Base-by-base conservation (phyloP, 2,888 invertebrate species). In the Dicranocentrus wangi region DNA sequence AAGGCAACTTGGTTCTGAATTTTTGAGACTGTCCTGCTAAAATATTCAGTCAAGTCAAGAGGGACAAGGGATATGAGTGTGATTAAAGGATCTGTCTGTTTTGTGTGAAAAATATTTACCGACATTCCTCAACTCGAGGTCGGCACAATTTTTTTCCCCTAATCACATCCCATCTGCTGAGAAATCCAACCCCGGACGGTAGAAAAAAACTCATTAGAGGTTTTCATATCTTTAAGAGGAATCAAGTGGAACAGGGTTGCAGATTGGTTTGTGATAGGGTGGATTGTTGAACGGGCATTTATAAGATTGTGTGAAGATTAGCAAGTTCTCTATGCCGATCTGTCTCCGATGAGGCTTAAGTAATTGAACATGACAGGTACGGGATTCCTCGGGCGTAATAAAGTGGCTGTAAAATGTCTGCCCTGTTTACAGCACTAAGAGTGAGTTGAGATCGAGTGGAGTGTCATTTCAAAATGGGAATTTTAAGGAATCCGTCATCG, bases 221-320 rank as follows among this genome's bases (percentile, higher is more conserved):
- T 32, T 32, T 32, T 32, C 32, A 32, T 32, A 32, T 32, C 32
- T 32, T 32, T 32, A 32, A 32, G 32, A n/a, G n/a, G n/a, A 32
- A 32, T 32, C 32, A 32, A 32, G 32, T 32, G 32, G 3, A 32
- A 32, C 32, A 3, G n/a, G n/a, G 47, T 47, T 10, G 15, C 47
- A 47, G 47, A 47, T n/a, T 47, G 47, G 15, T 10, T n/a, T 47
- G 15, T 47, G 47, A 47, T 47, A 47, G 2, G n/a, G 15, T n/a
- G 13, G 47, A n/a, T 47, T 47, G 47, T 47, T n/a, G 15, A 32
- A 15, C 23, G 55, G 13, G 55, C 23, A 7, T n/a, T 21, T 55
- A 23, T 39, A 25, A 70, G 32, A 60, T 60, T 60, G 42, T 58
- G 70, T 70, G 58, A 70, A 55, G 25, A 70, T 70, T 70, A 39